Conservation (phyloP, 1,140 invertebrate genomes). For the Caenorhabditis remanei region DNA sequence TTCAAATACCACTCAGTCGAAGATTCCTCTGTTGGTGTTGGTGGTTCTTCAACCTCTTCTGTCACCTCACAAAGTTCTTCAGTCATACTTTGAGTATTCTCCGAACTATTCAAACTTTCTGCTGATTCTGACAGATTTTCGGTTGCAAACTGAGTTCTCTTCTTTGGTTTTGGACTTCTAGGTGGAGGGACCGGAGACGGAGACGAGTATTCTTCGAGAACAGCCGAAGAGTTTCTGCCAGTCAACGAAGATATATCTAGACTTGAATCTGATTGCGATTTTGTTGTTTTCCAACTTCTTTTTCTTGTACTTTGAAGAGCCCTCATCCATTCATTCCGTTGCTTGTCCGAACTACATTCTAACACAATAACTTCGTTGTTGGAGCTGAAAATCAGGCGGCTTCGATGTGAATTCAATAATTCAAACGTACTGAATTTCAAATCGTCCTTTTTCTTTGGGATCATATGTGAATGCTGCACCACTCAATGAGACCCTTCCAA, state of each 20-base stretch:
- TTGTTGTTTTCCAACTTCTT: conserved; percentile 25
- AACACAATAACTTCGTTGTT: conserved; percentile 50
- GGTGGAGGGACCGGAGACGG: conserved; percentile 22
- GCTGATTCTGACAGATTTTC: not conserved
- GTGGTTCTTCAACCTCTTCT: not conserved
- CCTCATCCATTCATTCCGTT: conserved; percentile 64
- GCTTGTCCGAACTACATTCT: conserved; percentile 47
- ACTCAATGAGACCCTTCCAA: conserved; percentile 59
- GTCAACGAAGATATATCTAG: conserved; percentile 36
- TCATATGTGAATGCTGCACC: conserved; percentile 68
- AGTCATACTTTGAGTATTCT: not conserved
- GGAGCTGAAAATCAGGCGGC: conserved; percentile 25
- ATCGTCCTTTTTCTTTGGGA: conserved; percentile 65
- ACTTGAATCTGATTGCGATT: conserved; percentile 41
- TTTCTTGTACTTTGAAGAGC: conserved; percentile 62
- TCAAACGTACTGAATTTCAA: conserved; percentile 67
- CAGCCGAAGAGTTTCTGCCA: conserved; percentile 25
- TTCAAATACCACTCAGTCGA: conserved; percentile 66
- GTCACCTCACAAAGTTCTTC: not conserved
- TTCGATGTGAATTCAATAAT: not conserved
- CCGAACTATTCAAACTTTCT: not conserved
- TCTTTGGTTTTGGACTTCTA: conserved; percentile 41
- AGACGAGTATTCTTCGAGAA: conserved; percentile 32
- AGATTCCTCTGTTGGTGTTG: conserved; percentile 10
- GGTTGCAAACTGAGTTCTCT: conserved; percentile 7